phyloP scores from a whole-genome alignment of 1,140 invertebrate genomes.

The Augochlora pura region DNA sequence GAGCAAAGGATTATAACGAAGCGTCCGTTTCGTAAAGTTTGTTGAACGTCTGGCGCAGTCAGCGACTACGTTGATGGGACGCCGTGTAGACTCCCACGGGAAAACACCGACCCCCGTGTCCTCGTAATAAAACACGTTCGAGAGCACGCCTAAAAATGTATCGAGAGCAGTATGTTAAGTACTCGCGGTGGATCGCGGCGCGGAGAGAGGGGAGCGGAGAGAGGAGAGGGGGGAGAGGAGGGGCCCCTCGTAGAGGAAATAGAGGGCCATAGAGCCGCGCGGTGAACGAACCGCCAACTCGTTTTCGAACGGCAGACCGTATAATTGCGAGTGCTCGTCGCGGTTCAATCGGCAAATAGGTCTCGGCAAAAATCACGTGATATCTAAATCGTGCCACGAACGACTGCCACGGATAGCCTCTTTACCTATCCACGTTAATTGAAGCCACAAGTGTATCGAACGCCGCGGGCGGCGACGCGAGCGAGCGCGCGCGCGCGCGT shows the following conservation, averaged over 20 bases:
- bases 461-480: background rate
- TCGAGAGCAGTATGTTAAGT: constrained; percentile 46
- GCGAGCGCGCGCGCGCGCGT: no score
- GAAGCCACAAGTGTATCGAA: constrained; percentile 47
- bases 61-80: background rate
- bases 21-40: no score
- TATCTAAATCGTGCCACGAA: constrained; percentile 44
- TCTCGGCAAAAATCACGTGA: constrained; percentile 42
- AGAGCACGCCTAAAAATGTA: constrained; percentile 45
- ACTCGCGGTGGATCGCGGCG: background rate
- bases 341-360: constrained; percentile 59
- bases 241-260: constrained; percentile 19
- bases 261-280: constrained; percentile 32
- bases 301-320: constrained; percentile 58
- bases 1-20: no score
- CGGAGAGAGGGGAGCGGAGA: background rate
- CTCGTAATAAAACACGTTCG: constrained; percentile 18
- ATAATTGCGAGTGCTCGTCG: constrained; percentile 54
- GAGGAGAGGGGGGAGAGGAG: background rate
- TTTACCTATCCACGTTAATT: constrained; percentile 36
- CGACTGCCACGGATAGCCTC: constrained; percentile 31
- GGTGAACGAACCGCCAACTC: constrained; percentile 55
- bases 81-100: background rate
- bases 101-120: background rate
- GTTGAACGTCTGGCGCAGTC: no score